Percentiles rank a stretch among this genome's conserved stretches.
phyloP scores from a whole-genome alignment of 2,113 vertebrate genomes.

The Arvicanthis niloticus region DNA sequence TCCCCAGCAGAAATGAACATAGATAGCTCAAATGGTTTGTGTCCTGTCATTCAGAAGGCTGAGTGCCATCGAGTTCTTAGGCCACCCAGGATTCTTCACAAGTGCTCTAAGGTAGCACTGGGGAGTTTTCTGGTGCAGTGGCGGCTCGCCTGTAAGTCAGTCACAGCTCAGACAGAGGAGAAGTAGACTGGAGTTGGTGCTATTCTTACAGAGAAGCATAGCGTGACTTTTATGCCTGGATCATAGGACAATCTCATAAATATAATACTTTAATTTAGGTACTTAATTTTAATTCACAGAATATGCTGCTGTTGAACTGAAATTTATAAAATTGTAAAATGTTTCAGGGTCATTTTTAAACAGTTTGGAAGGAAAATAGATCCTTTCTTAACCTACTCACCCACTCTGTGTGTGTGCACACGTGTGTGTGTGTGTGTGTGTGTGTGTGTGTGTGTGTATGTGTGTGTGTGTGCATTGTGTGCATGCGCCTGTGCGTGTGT shows the following conservation, averaged over 20 bases:
- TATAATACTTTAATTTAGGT: background rate
- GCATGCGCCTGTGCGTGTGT: too few relatives aligned
- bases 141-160: background rate
- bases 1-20: background rate
- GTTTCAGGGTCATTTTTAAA: background rate
- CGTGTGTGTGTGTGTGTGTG: background rate
- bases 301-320: background rate
- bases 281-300: background rate
- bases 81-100: background rate
- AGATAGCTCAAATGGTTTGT: background rate
- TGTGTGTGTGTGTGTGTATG: background rate
- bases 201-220: background rate
- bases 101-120: background rate
- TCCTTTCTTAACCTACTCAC: too few relatives aligned
- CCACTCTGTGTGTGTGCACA: background rate
- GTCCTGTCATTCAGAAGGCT: background rate
- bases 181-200: background rate
- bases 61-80: background rate
- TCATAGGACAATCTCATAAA: background rate
- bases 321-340: background rate
- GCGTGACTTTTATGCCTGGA: background rate
- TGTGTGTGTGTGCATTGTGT: background rate
- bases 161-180: background rate
- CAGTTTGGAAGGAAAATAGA: constrained; percentile 24
- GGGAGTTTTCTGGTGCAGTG: background rate